Evolutionary conservation across 1,140 invertebrate genomes (phyloP).

Genomic region (Drosophila miranda): DNA sequence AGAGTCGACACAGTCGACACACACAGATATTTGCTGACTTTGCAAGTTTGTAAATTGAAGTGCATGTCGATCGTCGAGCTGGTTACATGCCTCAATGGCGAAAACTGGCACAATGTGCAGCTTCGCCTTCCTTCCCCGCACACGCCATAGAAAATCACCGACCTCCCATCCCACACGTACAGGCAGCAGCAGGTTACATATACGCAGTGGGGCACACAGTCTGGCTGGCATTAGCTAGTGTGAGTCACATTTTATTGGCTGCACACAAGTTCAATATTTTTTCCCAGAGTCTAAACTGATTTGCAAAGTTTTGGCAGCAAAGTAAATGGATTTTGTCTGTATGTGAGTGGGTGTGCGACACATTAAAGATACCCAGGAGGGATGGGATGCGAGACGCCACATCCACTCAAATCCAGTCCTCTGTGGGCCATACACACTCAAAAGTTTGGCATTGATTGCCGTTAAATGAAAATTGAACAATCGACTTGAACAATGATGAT

Average conservation of each 20-base stretch:
- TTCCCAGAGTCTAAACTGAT: slow-evolving; percentile 45
- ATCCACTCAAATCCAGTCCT: no score
- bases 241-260: slow-evolving; percentile 46
- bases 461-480: no score
- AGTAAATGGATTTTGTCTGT: slow-evolving; percentile 29
- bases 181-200: slow-evolving; percentile 53
- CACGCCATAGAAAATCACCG: neutral
- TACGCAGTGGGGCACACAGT: slow-evolving; percentile 46
- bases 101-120: slow-evolving; percentile 66
- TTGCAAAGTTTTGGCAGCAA: slow-evolving; percentile 20
- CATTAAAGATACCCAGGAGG: no score
- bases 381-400: no score
- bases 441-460: no score
- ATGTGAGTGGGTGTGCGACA: no score
- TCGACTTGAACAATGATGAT: no score
- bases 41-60: slow-evolving; percentile 69
- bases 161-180: neutral
- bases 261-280: slow-evolving; percentile 32
- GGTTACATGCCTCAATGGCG: slow-evolving; percentile 49
- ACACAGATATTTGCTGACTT: neutral
- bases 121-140: neutral
- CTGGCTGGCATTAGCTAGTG: slow-evolving; percentile 67
- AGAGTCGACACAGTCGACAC: slow-evolving; percentile 72
- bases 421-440: no score
- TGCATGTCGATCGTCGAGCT: slow-evolving; percentile 63